Percentiles rank a stretch among this genome's conserved stretches.
Conservation (phyloP, 2,797 vertebrate genomes). For the Helostoma temminkii region DNA sequence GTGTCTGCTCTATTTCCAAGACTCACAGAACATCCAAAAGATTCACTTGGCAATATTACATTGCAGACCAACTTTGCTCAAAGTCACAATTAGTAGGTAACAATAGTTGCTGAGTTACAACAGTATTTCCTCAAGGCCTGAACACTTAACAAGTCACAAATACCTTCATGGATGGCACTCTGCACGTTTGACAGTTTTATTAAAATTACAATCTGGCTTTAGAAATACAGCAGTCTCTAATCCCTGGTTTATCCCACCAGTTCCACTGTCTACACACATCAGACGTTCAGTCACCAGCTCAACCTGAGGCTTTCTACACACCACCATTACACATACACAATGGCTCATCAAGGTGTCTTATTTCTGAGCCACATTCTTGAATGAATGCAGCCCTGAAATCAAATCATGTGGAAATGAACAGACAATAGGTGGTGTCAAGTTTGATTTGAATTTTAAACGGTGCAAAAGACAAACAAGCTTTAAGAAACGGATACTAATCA, state of each 20-base stretch:
- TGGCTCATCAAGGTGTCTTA: slow-evolving; percentile 46
- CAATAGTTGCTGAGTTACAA: background rate
- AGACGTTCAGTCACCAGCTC: slow-evolving; percentile 42
- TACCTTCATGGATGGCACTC: background rate
- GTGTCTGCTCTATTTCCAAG: slow-evolving; percentile 54
- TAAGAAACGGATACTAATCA: slow-evolving; percentile 12
- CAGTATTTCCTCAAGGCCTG: background rate
- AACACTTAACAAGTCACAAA: background rate
- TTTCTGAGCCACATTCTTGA: slow-evolving; percentile 65
- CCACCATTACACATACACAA: slow-evolving; percentile 39
- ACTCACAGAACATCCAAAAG: slow-evolving; percentile 32
- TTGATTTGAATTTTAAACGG: slow-evolving; percentile 20
- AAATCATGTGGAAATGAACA: slow-evolving; percentile 50
- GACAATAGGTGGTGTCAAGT: slow-evolving; percentile 49
- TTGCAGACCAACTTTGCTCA: background rate
- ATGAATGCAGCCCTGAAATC: slow-evolving; percentile 52
- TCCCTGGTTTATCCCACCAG: slow-evolving; percentile 57
- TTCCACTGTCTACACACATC: slow-evolving; percentile 51
- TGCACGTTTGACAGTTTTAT: background rate
- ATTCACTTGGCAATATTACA: slow-evolving; percentile 31
- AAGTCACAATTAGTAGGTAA: slow-evolving; percentile 5
- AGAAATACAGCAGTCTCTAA: slow-evolving; percentile 38
- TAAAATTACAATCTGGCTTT: slow-evolving; percentile 1
- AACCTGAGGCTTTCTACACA: slow-evolving; percentile 43
- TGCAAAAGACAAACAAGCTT: background rate